phyloP scores from a whole-genome alignment of 2,888 invertebrate species.

The Phytoseiulus persimilis region DNA sequence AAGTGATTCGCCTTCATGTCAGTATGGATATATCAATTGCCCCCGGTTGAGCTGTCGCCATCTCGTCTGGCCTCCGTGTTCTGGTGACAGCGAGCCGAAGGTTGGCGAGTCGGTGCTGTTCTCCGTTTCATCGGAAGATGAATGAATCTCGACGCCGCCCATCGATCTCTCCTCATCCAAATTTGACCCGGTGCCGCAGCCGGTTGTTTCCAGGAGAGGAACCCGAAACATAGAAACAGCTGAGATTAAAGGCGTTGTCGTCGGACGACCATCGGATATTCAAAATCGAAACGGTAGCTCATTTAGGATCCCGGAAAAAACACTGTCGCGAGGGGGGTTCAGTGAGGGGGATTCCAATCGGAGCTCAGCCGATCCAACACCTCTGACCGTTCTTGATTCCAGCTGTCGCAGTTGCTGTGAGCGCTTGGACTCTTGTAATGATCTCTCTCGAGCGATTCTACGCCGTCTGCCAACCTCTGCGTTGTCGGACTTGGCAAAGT shows the following conservation, averaged over 20 bases:
- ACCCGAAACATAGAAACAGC: no score
- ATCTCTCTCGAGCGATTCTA: slow-evolving; percentile 74
- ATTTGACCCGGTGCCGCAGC: not conserved
- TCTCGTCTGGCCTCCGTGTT: not conserved
- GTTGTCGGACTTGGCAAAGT: slow-evolving; percentile 73
- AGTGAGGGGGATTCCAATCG: no score
- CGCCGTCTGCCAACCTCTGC: slow-evolving; percentile 70
- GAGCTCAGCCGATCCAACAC: not conserved
- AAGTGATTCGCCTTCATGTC: no score
- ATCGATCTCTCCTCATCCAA: not conserved
- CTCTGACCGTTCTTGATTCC: slow-evolving; percentile 49
- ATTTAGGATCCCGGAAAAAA: no score
- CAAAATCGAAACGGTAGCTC: no score
- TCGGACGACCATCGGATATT: no score
- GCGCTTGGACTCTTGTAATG: slow-evolving; percentile 72
- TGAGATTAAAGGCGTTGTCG: no score
- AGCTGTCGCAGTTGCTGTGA: slow-evolving; percentile 73
- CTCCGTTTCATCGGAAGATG: not conserved
- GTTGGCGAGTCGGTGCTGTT: not conserved
- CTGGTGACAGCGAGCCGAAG: not conserved
- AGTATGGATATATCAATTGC: no score
- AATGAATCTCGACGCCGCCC: not conserved
- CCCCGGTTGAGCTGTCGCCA: not conserved
- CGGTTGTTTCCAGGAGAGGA: not conserved
- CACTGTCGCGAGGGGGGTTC: no score